phyloP scores from a whole-genome alignment of 2,888 invertebrate species.

The Chelonus formosanus region DNA sequence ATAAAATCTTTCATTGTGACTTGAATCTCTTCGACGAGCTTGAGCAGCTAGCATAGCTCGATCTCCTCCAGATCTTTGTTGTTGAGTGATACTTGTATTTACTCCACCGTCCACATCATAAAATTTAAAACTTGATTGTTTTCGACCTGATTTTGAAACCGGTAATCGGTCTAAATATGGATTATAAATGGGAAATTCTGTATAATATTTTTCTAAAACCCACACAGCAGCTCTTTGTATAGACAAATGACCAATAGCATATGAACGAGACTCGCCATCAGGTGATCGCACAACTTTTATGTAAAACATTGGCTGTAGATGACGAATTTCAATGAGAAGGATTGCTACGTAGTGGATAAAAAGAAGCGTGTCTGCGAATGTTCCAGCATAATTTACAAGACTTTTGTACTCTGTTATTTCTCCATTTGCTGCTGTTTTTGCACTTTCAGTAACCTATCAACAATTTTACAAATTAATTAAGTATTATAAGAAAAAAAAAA shows the following conservation, averaged over 20 bases:
- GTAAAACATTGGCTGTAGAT: slow-evolving; percentile 89
- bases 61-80: slow-evolving; percentile 60
- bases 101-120: slow-evolving; percentile 93
- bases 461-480: no score
- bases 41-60: slow-evolving; percentile 69
- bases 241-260: slow-evolving; percentile 88
- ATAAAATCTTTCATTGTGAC: slow-evolving; percentile 97
- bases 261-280: slow-evolving; percentile 90
- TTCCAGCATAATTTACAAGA: slow-evolving; percentile 91
- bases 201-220: slow-evolving; percentile 94
- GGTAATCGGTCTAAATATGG: slow-evolving; percentile 93
- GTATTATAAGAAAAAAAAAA: no score
- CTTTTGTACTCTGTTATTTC: slow-evolving; percentile 88
- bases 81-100: slow-evolving; percentile 73
- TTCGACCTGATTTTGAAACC: slow-evolving; percentile 81
- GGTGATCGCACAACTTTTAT: slow-evolving; percentile 92
- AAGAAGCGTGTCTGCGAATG: slow-evolving; percentile 90
- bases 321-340: slow-evolving; percentile 90
- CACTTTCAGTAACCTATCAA: slow-evolving; percentile 74
- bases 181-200: slow-evolving; percentile 96
- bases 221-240: slow-evolving; percentile 95
- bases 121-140: slow-evolving; percentile 90
- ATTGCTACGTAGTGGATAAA: slow-evolving; percentile 96
- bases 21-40: slow-evolving; percentile 86
- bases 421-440: slow-evolving; percentile 80